phyloP scores from a whole-genome alignment of 2,797 vertebrate genomes.

The Chaunax sp. region DNA sequence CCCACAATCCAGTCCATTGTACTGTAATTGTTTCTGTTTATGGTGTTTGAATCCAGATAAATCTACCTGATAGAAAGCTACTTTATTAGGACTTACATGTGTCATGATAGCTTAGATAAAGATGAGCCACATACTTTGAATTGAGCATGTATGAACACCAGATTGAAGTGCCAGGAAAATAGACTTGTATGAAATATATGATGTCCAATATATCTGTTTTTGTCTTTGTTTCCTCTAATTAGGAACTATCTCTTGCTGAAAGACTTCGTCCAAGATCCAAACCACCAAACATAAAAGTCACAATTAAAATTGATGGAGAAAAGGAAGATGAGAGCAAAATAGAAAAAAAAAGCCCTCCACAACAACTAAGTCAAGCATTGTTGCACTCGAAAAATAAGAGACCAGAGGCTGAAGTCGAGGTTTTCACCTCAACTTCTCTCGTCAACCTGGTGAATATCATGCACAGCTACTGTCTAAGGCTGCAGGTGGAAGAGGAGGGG shows the following conservation, averaged over 20 bases:
- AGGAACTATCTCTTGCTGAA: constrained; percentile 51
- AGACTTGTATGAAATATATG: not conserved
- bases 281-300: constrained; percentile 28
- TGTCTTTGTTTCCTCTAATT: not conserved
- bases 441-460: constrained; percentile 92
- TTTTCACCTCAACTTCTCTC: constrained; percentile 81
- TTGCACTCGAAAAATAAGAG: constrained; percentile 38
- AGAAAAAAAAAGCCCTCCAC: not conserved
- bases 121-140: not conserved
- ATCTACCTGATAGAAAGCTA: not conserved
- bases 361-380: constrained; percentile 29
- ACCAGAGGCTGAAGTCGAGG: constrained; percentile 57
- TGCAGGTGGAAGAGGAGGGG: constrained; percentile 78
- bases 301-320: constrained; percentile 81
- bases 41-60: not conserved
- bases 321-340: constrained; percentile 75
- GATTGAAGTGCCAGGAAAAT: too few relatives aligned
- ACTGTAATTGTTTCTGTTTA: not conserved
- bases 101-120: not conserved
- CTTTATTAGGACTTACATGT: not conserved
- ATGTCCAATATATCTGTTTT: not conserved
- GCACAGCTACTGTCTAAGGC: constrained; percentile 91
- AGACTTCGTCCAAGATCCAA: constrained; percentile 59
- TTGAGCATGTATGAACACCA: not conserved
- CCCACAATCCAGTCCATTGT: not conserved